These are phyloP conservation scores for Agapostemon virescens DNA, from an alignment of 2,888 invertebrate species.

Conservation along the genomic window DNA sequence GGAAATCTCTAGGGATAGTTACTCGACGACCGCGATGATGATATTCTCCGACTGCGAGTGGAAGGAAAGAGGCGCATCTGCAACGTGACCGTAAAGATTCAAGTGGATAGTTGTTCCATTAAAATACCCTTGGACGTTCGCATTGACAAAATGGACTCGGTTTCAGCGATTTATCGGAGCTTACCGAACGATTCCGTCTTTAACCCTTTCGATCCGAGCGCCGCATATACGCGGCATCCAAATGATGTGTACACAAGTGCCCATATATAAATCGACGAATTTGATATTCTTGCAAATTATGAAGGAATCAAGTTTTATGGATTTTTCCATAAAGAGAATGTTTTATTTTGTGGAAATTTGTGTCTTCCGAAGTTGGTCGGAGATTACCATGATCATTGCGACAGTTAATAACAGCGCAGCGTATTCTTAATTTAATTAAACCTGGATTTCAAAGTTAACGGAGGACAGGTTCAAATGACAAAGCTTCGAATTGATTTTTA, in stretches of 20 bases:
- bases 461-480: not conserved
- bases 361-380: not conserved
- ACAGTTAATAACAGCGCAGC: not conserved
- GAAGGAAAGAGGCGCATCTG: constrained; percentile 7
- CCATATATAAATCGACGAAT: too few relatives aligned
- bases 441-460: not conserved
- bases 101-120: constrained; percentile 2
- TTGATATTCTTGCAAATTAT: too few relatives aligned
- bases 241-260: too few relatives aligned
- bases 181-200: not conserved
- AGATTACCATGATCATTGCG: not conserved
- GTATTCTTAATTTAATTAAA: not conserved
- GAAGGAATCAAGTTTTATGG: too few relatives aligned
- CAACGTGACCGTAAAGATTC: constrained; percentile 4
- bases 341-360: too few relatives aligned
- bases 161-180: not conserved
- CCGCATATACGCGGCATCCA: too few relatives aligned
- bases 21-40: constrained; percentile 22
- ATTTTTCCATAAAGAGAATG: too few relatives aligned
- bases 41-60: constrained; percentile 19
- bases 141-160: not conserved
- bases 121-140: not conserved
- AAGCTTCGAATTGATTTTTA: not conserved
- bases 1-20: constrained; percentile 39
- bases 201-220: not conserved